phyloP scores from a whole-genome alignment of 64 coral and sea anemone genomes.

The Montipora cactus region DNA sequence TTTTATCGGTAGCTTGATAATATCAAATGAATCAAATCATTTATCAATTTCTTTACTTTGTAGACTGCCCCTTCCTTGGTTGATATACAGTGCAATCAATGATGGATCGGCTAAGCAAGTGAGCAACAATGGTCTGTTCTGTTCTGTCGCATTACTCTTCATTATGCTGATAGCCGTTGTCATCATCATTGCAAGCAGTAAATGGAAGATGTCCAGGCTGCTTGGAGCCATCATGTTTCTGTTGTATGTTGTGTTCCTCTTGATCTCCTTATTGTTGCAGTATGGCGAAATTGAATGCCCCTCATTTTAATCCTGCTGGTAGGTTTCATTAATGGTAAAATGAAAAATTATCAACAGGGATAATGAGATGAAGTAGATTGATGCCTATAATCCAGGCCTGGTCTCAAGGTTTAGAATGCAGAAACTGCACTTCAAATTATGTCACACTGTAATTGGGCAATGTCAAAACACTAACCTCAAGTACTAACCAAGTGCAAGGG shows the following conservation, averaged over 20 bases:
- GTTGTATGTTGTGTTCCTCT: slow-evolving; percentile 83
- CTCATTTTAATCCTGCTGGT: background rate
- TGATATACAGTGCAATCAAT: slow-evolving; percentile 71
- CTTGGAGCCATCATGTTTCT: slow-evolving; percentile 81
- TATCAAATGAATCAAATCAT: no score
- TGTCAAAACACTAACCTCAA: no score
- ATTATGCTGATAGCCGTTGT: slow-evolving; percentile 83
- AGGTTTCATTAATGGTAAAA: background rate
- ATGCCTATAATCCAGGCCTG: no score
- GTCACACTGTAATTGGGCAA: no score
- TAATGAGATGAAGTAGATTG: background rate
- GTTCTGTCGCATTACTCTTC: slow-evolving; percentile 89
- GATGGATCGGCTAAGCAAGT: slow-evolving; percentile 58
- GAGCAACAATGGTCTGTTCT: slow-evolving; percentile 77
- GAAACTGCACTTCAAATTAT: no score
- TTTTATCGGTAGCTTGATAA: no score
- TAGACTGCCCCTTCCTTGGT: slow-evolving; percentile 92
- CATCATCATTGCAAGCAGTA: slow-evolving; percentile 66
- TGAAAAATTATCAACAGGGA: background rate
- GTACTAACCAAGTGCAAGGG: no score
- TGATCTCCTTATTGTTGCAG: slow-evolving; percentile 77
- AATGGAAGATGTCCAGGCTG: slow-evolving; percentile 91
- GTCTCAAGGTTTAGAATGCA: no score
- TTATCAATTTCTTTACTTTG: background rate
- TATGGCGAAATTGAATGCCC: slow-evolving; percentile 45